These are phyloP conservation scores for Rhopilema esculentum DNA, from an alignment of 30 jellyfish, hydroid and myxozoan species.

Conservation along the genomic window DNA sequence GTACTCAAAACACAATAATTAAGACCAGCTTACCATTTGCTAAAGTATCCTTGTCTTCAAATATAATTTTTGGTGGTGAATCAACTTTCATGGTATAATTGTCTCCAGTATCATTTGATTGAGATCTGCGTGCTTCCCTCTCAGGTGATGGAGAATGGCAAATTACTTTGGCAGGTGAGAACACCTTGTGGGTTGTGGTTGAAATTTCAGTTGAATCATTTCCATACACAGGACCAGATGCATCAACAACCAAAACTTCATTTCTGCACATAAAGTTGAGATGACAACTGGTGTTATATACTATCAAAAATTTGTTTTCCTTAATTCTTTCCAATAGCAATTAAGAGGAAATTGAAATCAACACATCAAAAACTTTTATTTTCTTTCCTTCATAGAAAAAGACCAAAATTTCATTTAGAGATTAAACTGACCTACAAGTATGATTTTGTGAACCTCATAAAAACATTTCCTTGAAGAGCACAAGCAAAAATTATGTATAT, in stretches of 20 bases:
- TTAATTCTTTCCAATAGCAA: no score
- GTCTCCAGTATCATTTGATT: neutral
- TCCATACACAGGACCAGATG: constrained; percentile 57
- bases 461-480: no score
- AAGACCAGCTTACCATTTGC: constrained; percentile 54
- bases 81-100: constrained; percentile 27
- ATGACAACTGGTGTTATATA: no score
- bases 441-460: no score
- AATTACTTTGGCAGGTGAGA: constrained; percentile 76
- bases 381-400: no score
- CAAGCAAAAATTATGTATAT: no score
- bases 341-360: neutral
- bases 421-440: no score
- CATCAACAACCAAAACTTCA: constrained; percentile 70
- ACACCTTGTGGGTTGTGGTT: constrained; percentile 42
- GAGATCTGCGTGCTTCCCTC: neutral
- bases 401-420: no score
- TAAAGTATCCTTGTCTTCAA: constrained; percentile 2
- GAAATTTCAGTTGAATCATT: constrained; percentile 64
- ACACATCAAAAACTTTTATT: neutral
- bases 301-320: no score
- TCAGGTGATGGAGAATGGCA: constrained; percentile 81
- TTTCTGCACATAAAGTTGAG: constrained; percentile 6
- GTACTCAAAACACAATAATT: no score
- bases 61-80: constrained; percentile 43